Percentiles rank a stretch among this genome's conserved stretches.
These are phyloP conservation scores for Sylvilagus floridanus DNA, from an alignment of 2,797 vertebrate genomes.

Conservation along the genomic window DNA sequence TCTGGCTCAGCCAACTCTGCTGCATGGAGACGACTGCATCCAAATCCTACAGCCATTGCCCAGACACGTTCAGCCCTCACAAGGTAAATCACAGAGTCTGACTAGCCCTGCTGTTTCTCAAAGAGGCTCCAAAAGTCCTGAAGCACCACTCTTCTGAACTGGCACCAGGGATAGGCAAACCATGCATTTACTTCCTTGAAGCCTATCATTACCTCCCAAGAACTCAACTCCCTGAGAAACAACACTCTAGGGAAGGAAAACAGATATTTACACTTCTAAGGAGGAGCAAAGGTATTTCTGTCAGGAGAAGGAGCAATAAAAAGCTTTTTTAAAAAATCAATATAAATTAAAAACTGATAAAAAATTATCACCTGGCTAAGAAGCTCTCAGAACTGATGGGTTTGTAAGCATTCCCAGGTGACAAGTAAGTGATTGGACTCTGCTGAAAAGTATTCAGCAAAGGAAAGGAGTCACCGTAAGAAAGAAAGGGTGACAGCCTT, in stretches of 20 bases:
- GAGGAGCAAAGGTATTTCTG: not conserved
- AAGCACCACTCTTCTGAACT: slow-evolving; percentile 74
- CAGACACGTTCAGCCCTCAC: slow-evolving; percentile 87
- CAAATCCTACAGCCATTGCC: slow-evolving; percentile 88
- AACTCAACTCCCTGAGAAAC: slow-evolving; percentile 33
- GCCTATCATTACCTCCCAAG: slow-evolving; percentile 82
- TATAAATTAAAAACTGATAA: too few species aligned
- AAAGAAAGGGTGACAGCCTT: not conserved
- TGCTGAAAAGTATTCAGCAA: not conserved
- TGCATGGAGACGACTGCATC: slow-evolving; percentile 77
- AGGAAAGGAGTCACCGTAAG: not conserved
- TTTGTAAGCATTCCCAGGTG: not conserved
- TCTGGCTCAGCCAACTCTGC: slow-evolving; percentile 76
- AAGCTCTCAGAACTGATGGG: not conserved
- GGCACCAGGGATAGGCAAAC: slow-evolving; percentile 69
- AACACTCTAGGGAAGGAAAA: slow-evolving; percentile 49
- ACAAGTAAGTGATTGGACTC: not conserved
- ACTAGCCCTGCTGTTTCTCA: slow-evolving; percentile 80
- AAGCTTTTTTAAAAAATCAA: not conserved
- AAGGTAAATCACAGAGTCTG: slow-evolving; percentile 85
- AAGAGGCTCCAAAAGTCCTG: slow-evolving; percentile 80
- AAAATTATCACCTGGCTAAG: not conserved
- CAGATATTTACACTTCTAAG: not conserved
- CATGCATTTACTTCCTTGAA: slow-evolving; percentile 74
- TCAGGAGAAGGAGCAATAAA: not conserved